Percentiles rank a stretch among this genome's conserved stretches.
phyloP scores from a whole-genome alignment of 1,140 invertebrate species.

The Drosophila oshimai region DNA sequence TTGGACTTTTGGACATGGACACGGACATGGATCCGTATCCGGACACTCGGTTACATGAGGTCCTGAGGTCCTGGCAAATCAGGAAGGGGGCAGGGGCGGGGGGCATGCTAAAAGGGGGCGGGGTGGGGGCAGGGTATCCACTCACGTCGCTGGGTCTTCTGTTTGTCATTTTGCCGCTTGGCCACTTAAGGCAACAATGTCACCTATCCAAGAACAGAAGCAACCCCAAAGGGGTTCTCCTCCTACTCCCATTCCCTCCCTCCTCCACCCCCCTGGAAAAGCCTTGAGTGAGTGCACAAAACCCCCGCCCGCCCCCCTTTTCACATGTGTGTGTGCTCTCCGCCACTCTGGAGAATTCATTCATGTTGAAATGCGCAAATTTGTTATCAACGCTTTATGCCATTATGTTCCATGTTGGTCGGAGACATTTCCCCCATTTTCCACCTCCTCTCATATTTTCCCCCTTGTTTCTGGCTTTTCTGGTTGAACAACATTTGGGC shows the following conservation, averaged over 20 bases:
- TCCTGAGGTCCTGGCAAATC: constrained; percentile 1
- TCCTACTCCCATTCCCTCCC: background rate
- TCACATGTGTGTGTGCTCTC: constrained; percentile 24
- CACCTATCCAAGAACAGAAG: constrained; percentile 34
- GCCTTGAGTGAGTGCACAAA: constrained; percentile 38
- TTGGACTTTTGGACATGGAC: constrained; percentile 29
- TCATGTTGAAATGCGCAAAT: constrained; percentile 82
- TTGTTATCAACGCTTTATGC: constrained; percentile 82
- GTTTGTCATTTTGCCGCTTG: constrained; percentile 68
- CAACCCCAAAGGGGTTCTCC: background rate
- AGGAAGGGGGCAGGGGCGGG: background rate
- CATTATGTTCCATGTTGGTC: constrained; percentile 72
- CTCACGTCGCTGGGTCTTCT: constrained; percentile 55
- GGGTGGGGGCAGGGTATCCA: background rate
- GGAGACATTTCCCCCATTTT: constrained; percentile 8
- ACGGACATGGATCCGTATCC: constrained; percentile 40
- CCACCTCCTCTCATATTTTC: background rate
- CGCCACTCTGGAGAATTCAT: constrained; percentile 74
- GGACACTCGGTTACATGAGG: constrained; percentile 23
- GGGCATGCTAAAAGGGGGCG: background rate
- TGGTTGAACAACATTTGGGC: constrained; percentile 47
- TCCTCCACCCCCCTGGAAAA: background rate
- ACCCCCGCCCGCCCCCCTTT: background rate
- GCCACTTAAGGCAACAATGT: constrained; percentile 65
- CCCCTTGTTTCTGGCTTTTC: background rate